phyloP scores from a whole-genome alignment of 2,888 invertebrate genomes.

The Altica lythri region DNA sequence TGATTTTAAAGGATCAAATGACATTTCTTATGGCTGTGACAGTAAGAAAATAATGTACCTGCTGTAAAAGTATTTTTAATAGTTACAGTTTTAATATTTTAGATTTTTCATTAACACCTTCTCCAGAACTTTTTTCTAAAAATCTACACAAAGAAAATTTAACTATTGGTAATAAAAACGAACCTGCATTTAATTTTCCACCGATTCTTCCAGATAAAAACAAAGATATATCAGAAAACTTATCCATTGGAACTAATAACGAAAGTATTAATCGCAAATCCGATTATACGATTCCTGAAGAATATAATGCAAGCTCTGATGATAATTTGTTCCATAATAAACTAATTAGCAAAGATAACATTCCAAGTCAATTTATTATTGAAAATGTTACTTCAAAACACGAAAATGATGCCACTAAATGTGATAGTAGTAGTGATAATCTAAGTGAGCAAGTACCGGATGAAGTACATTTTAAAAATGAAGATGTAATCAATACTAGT shows the following conservation, averaged over 20 bases:
- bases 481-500: background rate
- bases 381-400: conserved; percentile 4
- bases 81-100: conserved; percentile 9
- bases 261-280: background rate
- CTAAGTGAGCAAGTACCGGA: background rate
- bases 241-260: background rate
- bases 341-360: conserved; percentile 16
- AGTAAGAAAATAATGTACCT: conserved; percentile 46
- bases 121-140: conserved; percentile 36
- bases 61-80: background rate
- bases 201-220: background rate
- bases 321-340: conserved; percentile 11
- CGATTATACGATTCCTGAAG: background rate
- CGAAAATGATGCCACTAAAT: conserved; percentile 14
- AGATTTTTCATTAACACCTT: conserved; percentile 36
- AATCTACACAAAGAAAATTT: conserved; percentile 20
- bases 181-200: conserved; percentile 8
- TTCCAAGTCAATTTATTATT: conserved; percentile 24
- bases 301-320: background rate
- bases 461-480: background rate
- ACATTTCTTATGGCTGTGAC: conserved; percentile 52
- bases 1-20: conserved; percentile 61
- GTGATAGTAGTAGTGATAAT: conserved; percentile 18
- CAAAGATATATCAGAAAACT: background rate
- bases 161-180: conserved; percentile 1